Base-by-base conservation (phyloP, 1,140 invertebrate genomes). In the Palaemon carinicauda region DNA sequence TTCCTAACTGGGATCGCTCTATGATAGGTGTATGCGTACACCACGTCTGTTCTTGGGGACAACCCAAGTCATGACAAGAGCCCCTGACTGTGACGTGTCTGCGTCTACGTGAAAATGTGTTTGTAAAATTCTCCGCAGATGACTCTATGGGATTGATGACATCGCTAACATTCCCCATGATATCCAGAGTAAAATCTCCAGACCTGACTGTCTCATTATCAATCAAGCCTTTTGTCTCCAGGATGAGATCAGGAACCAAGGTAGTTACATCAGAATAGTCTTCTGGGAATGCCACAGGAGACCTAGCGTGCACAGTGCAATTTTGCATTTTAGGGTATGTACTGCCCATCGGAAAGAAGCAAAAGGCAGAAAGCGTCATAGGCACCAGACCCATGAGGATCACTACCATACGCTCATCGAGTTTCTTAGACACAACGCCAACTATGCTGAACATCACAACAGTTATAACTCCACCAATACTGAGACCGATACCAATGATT, bases 21-120 rank as follows among this genome's bases (percentile, higher is more conserved):
- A 89, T 82, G 69, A 88, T 87, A 51, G 89, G 89, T 5, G 86
- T 88, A 71, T 89, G 89, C 14, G 71, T 50, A 51, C 89, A 89
- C 89, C 89, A 89, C 31, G 88, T 79, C 60, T 89, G 88, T 17
- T 69, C 80, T 53, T 74, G 73, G 19, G 89, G 89, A 29, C 89
- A 89, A 12, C 89, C 89, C 7, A 80, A n/a, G 33, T 83, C 85
- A 65, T 80, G 17, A 82, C 87, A 88, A 24, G 21, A 50, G 21
- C 51, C 54, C 1, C 82, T 74, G 10, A 65, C 78, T 19, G 21
- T 29, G 54, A 50, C 71, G 77, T 86, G 77, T 7, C 84, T 33
- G n/a, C 65, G 17, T 41, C 33, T 54, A 33, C 84, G 51, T 78
- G 31, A 29, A 14, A 65, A n/a, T 10, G 19, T n/a, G 29, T n/a